phyloP scores from a whole-genome alignment of 1,140 invertebrate species.

The Wiebesia pumilae region DNA sequence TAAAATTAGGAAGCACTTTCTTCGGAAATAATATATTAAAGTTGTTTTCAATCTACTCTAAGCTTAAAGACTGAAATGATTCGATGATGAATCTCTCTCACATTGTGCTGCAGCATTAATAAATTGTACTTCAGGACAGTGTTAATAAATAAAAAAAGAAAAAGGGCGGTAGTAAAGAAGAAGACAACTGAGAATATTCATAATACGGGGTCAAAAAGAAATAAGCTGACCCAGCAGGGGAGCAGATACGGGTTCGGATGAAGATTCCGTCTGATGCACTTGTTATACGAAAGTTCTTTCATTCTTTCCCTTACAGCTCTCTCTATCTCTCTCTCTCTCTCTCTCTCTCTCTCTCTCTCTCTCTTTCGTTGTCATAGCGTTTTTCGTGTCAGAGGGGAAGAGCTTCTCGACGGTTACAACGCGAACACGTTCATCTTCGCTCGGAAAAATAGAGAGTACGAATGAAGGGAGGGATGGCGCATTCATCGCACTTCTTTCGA shows the following conservation, averaged over 20 bases:
- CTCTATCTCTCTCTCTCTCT: not conserved
- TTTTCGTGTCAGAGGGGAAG: not conserved
- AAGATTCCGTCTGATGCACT: conserved; percentile 50
- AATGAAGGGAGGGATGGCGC: not conserved
- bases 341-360: not conserved
- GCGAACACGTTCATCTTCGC: conserved; percentile 24
- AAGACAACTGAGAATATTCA: conserved; percentile 20
- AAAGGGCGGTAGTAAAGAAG: not conserved
- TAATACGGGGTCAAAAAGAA: conserved; percentile 52
- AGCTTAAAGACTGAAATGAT: too few species aligned
- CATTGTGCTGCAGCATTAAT: conserved; percentile 1
- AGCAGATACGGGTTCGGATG: conserved; percentile 54
- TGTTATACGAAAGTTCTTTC: conserved; percentile 48
- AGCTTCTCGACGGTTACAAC: not conserved
- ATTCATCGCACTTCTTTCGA: conserved; percentile 26
- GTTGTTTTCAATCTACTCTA: too few species aligned
- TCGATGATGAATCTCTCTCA: not conserved
- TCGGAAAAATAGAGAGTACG: not conserved
- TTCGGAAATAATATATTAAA: too few species aligned
- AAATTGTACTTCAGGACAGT: not conserved
- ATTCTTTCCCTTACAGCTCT: too few species aligned
- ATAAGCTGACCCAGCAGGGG: conserved; percentile 64
- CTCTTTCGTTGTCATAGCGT: not conserved
- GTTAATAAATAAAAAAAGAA: not conserved
- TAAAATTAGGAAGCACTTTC: too few species aligned